These are phyloP conservation scores for Beroe ovata DNA, from an alignment of 37 sponge, comb jelly and placozoan genomes.

Conservation along the genomic window DNA sequence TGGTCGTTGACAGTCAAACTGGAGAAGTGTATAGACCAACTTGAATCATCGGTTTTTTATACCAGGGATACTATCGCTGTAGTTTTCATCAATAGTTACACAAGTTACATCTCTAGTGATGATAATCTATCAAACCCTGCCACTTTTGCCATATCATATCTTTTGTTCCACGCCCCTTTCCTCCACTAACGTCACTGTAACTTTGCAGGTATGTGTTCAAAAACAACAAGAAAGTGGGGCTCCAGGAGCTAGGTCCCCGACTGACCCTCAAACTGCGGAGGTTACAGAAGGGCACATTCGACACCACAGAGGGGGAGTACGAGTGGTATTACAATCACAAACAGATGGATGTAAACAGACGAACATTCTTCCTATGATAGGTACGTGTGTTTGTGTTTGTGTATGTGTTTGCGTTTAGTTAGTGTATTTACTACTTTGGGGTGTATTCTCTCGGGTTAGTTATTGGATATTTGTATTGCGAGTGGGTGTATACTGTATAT, in stretches of 20 bases:
- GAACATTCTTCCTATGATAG: constrained; percentile 51
- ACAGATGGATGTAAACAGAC: constrained; percentile 50
- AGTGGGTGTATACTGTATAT: no score
- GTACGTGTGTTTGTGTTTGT: constrained; percentile 13
- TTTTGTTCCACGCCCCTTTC: no score
- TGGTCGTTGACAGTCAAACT: no score
- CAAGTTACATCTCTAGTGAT: no score
- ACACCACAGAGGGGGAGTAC: constrained; percentile 88
- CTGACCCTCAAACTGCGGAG: constrained; percentile 91
- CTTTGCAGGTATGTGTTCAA: constrained; percentile 88
- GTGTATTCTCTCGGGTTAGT: neutral
- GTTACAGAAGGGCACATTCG: constrained; percentile 93
- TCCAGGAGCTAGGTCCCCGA: constrained; percentile 95
- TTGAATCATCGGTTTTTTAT: no score
- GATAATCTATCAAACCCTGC: no score
- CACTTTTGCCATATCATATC: no score
- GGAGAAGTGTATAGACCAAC: no score
- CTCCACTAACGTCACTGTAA: no score
- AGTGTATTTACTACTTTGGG: neutral
- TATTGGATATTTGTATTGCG: neutral
- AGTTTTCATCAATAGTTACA: no score
- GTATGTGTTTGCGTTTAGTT: neutral
- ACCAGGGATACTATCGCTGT: no score
- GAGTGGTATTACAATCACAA: constrained; percentile 85
- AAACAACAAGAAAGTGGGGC: constrained; percentile 81